Evolutionary conservation across 2,888 invertebrate genomes (phyloP).

Genomic region (Himalopsyche kuldschensis): DNA sequence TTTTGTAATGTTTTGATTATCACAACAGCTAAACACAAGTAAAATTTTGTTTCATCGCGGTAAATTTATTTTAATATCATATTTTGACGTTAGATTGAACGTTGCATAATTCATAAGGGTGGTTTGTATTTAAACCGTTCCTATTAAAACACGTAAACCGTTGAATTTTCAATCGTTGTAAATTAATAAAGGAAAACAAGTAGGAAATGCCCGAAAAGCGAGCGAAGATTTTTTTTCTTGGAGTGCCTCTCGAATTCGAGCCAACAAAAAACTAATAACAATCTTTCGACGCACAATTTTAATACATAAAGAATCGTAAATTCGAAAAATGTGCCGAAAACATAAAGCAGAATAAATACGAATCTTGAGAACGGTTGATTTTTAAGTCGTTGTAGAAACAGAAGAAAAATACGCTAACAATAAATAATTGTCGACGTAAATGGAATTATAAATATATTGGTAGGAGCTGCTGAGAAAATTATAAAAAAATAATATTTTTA

Average conservation of each 20-base stretch:
- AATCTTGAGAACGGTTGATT: too few relatives aligned
- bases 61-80: background rate
- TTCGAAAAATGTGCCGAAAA: background rate
- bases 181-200: background rate
- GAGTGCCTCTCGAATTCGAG: background rate
- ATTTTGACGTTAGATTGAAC: background rate
- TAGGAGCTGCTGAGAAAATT: too few relatives aligned
- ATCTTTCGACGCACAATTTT: background rate
- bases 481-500: too few relatives aligned
- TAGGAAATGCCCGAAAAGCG: background rate
- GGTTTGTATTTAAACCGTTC: background rate
- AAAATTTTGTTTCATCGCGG: background rate
- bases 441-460: too few relatives aligned
- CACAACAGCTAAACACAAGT: conserved; percentile 3
- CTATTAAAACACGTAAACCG: background rate
- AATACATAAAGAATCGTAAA: background rate
- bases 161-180: background rate
- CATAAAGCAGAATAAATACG: too few relatives aligned
- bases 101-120: background rate
- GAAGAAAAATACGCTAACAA: too few relatives aligned
- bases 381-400: too few relatives aligned
- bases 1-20: too few relatives aligned
- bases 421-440: too few relatives aligned
- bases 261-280: background rate
- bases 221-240: background rate